Evolutionary conservation across 2,113 vertebrate species (phyloP).

Genomic region (Peromyscus leucopus): DNA sequence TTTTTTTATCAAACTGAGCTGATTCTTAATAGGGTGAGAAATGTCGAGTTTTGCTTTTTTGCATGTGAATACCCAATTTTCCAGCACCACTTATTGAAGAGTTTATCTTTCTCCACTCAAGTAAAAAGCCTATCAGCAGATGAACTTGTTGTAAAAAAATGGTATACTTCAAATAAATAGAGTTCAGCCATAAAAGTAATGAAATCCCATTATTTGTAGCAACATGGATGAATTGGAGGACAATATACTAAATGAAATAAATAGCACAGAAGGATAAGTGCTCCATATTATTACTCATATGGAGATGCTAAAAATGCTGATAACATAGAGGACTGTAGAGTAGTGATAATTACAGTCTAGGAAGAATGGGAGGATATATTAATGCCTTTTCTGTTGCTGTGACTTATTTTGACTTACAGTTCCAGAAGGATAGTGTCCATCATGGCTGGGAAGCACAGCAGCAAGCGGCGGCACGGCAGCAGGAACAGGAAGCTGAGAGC

Average conservation of each 20-base stretch:
- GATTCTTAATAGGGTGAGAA: neutral
- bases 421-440: neutral
- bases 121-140: neutral
- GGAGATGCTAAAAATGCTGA: neutral
- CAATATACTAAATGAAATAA: neutral
- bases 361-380: neutral
- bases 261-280: neutral
- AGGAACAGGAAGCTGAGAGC: neutral
- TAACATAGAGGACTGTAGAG: neutral
- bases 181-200: neutral
- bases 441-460: neutral
- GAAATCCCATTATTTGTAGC: neutral
- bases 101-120: neutral
- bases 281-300: neutral
- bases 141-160: neutral
- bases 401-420: neutral
- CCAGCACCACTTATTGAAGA: neutral
- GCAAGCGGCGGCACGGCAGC: neutral
- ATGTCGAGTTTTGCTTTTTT: neutral
- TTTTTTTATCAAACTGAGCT: neutral
- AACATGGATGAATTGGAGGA: neutral
- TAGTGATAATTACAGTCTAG: neutral
- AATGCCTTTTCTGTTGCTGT: neutral
- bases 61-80: neutral
- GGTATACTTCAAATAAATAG: neutral